A percentile compares a stretch with the other conserved stretches of the same genome.
These are phyloP conservation scores for Leucoraja erinaceus DNA, from an alignment of 2,113 vertebrate species.

Conservation along the genomic window DNA sequence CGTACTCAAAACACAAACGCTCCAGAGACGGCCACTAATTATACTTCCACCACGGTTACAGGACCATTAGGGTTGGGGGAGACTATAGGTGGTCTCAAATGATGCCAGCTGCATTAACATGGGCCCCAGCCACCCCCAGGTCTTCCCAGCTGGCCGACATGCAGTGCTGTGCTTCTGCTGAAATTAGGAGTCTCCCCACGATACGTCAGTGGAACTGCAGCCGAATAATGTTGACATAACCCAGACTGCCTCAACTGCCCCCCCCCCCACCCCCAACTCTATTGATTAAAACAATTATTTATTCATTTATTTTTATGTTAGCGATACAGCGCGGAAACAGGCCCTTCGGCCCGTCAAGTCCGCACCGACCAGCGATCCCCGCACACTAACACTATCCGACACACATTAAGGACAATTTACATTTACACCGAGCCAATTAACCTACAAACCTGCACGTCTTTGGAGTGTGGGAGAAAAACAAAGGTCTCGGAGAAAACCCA, in stretches of 20 bases:
- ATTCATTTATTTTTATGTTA: no score
- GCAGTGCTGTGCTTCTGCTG: background rate
- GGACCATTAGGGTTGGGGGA: slow-evolving; percentile 18
- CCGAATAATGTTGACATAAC: background rate
- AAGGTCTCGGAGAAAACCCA: no score
- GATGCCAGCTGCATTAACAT: slow-evolving; percentile 34
- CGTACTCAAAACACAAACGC: slow-evolving; percentile 14
- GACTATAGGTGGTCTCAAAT: slow-evolving; percentile 27
- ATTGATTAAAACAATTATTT: no score
- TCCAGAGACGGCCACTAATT: slow-evolving; percentile 14
- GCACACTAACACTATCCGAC: no score
- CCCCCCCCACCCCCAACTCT: no score
- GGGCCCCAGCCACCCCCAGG: slow-evolving; percentile 2
- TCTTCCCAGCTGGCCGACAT: slow-evolving; percentile 7
- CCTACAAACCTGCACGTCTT: no score
- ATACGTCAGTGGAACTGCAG: background rate
- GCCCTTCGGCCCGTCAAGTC: no score
- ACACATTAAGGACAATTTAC: no score
- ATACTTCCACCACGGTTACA: slow-evolving; percentile 20
- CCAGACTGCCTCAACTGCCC: background rate
- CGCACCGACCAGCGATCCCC: no score
- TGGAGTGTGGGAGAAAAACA: no score
- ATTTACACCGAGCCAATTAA: no score
- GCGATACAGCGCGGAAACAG: background rate
- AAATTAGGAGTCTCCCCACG: background rate